A percentile compares a stretch with the other conserved stretches of the same genome.
phyloP scores from a whole-genome alignment of 2,113 vertebrate species.

The Mesembrinibis cayennensis region DNA sequence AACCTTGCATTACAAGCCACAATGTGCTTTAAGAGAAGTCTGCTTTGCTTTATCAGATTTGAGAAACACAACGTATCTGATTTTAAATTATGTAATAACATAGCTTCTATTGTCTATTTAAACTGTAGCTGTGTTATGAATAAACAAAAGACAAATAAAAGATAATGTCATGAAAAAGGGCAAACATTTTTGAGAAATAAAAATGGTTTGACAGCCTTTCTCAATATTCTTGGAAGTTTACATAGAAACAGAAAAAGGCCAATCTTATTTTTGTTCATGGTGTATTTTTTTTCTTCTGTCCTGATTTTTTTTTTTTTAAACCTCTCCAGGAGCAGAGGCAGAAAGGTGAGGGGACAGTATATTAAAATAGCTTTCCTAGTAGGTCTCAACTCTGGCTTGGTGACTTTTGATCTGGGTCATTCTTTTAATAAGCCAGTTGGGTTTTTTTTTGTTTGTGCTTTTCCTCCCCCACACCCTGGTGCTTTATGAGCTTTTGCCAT shows the following conservation, averaged over 20 bases:
- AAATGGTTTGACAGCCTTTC: background rate
- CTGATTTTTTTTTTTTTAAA: background rate
- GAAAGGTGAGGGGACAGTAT: background rate
- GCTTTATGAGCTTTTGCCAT: background rate
- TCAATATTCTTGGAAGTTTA: background rate
- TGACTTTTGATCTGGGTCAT: background rate
- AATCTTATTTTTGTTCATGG: background rate
- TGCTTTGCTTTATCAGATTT: background rate
- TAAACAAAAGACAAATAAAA: background rate
- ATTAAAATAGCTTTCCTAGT: background rate
- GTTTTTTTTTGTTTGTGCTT: background rate
- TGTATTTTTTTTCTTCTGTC: background rate
- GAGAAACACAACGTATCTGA: background rate
- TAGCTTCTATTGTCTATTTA: background rate
- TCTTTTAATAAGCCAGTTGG: background rate
- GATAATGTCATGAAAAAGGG: background rate
- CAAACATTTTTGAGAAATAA: background rate
- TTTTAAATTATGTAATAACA: background rate
- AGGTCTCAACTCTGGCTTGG: background rate
- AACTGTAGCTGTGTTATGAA: background rate
- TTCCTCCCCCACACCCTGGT: background rate
- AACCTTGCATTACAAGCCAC: background rate
- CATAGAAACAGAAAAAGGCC: background rate
- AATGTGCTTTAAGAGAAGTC: background rate
- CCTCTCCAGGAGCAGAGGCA: background rate